Base-by-base conservation (phyloP, 1,140 invertebrate genomes). In the Coboldia fuscipes region DNA sequence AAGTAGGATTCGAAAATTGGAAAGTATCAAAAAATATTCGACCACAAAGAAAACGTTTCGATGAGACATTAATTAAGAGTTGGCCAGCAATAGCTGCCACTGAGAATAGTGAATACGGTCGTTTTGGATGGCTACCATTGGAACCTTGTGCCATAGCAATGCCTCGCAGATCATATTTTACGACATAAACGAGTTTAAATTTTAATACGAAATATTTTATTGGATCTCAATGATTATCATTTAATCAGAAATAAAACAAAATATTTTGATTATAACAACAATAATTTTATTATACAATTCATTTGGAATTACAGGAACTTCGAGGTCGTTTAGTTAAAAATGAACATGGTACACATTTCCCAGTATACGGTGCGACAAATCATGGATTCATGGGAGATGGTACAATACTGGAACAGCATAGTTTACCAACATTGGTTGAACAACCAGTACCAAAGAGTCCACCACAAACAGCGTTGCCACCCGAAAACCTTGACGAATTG, bases 281-380 rank as follows among this genome's bases (percentile, higher is more conserved):
- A 6, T 30, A 12, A 30, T 30, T 8, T 8, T 15, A 8, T 30
- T 12, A 7, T 30, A 30, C 9, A 9, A 30, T 8, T 30, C 14
- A 15, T 6, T 30, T 8, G 7, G 14, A 12, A 8, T 30, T 14
- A 30, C n/a, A 54, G 52, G 51, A 89, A 48, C 61, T 90, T 51
- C 64, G 77, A 32, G 77, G 78, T 2, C 65, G 81, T 30, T 57
- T 90, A 43, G 70, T 85, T 13, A 56, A 72, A 7, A 68, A 80
- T 41, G 80, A 82, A 41, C 79, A 71, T 48, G 71, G 73, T 2
- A 61, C 42, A 46, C 62, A 40, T 58, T 64, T 44, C 56, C 62
- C 45, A 62, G 68, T 54, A 50, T 88, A 88, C 46, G 84, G 84
- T 6, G 73, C 83, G 10, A 82, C 81, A 5, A 90, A 89, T 51